Percentiles rank a stretch among this genome's conserved stretches.
phyloP scores from a whole-genome alignment of 1,140 invertebrate species.

The Luehdorfia chinensis region DNA sequence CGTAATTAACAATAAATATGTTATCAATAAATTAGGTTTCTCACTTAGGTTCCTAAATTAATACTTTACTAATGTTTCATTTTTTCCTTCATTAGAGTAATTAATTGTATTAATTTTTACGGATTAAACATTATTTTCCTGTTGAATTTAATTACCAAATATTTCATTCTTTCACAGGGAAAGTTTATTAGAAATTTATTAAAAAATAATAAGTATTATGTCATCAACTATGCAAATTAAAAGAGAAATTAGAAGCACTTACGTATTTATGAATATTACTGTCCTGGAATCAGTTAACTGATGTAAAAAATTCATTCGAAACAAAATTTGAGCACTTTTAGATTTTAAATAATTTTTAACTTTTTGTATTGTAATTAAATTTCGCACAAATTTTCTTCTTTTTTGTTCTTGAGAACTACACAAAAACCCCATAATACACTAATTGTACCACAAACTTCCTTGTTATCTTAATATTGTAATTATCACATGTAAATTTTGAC shows the following conservation, averaged over 20 bases:
- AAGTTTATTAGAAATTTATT: too few relatives aligned
- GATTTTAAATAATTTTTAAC: conserved; percentile 27
- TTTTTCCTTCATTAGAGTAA: too few relatives aligned
- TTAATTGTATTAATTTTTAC: too few relatives aligned
- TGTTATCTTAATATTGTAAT: not conserved
- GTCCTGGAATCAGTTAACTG: conserved; percentile 1
- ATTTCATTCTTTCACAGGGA: too few relatives aligned
- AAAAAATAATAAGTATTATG: too few relatives aligned
- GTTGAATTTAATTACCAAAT: too few relatives aligned
- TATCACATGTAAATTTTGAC: not conserved
- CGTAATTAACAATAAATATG: too few relatives aligned
- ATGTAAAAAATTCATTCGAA: conserved; percentile 15
- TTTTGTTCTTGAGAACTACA: conserved; percentile 35
- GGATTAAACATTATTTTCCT: too few relatives aligned
- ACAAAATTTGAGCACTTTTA: conserved; percentile 18
- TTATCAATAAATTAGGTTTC: too few relatives aligned
- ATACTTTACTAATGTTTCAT: too few relatives aligned
- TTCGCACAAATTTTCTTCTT: conserved; percentile 28
- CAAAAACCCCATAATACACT: conserved; percentile 44
- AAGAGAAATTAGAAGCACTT: conserved; percentile 11
- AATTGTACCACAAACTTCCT: not conserved
- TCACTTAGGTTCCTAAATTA: too few relatives aligned
- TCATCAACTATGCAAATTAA: too few relatives aligned
- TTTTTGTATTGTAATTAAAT: conserved; percentile 30
- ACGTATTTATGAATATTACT: conserved; percentile 9